Evolutionary conservation across 2,797 vertebrate species (phyloP).

Genomic region (Stomatorhinus walkeri): DNA sequence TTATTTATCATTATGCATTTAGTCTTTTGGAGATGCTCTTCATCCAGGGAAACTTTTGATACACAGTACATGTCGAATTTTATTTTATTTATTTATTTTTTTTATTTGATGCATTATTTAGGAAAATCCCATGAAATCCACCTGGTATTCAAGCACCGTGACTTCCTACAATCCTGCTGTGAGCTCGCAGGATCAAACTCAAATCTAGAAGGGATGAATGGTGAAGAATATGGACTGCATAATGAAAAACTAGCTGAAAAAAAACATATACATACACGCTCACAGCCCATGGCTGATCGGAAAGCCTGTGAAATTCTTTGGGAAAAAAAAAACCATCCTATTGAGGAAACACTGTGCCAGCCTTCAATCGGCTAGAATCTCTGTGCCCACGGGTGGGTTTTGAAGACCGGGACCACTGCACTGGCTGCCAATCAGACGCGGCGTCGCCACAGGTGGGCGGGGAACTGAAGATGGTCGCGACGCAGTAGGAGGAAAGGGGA

Average conservation of each 20-base stretch:
- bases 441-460: not conserved
- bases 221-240: not conserved
- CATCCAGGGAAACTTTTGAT: not conserved
- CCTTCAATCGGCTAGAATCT: not conserved
- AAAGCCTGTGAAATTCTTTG: not conserved
- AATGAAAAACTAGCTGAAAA: not conserved
- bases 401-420: not conserved
- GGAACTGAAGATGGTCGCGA: not conserved
- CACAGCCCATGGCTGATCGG: not conserved
- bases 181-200: not conserved
- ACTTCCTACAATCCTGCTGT: not conserved
- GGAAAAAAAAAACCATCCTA: not conserved
- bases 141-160: not conserved
- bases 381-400: not conserved
- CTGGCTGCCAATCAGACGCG: not conserved
- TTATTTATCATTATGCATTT: not conserved
- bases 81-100: not conserved
- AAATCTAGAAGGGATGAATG: not conserved
- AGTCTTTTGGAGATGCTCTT: not conserved
- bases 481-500: not conserved
- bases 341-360: not conserved
- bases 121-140: constrained; percentile 3
- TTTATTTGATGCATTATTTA: constrained; percentile 2
- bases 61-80: not conserved
- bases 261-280: not conserved